Percentiles rank a stretch among this genome's conserved stretches.
phyloP scores from a whole-genome alignment of 1,140 invertebrate genomes.

The Apis cerana region DNA sequence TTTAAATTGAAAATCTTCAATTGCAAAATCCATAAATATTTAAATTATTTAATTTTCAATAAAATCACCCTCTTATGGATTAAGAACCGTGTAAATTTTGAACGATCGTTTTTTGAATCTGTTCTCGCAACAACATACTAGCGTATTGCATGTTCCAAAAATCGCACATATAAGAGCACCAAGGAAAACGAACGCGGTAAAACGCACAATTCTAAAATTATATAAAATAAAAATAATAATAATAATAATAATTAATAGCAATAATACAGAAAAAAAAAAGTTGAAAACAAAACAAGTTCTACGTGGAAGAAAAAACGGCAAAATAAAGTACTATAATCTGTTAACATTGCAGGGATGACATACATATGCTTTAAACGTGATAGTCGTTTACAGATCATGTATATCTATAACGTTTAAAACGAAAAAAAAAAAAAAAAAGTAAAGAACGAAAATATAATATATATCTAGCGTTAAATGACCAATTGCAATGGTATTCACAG shows the following conservation, averaged over 20 bases:
- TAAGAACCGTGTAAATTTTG: neutral
- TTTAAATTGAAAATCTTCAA: neutral
- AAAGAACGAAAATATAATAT: conserved; percentile 36
- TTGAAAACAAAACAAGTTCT: conserved; percentile 37
- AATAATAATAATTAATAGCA: conserved; percentile 27
- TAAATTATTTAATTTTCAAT: neutral
- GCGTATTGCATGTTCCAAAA: neutral
- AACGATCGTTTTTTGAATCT: conserved; percentile 4
- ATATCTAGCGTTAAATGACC: conserved; percentile 40
- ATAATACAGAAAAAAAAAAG: conserved; percentile 22
- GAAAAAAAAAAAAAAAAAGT: conserved; percentile 40
- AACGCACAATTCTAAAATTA: conserved; percentile 42
- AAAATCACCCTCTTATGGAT: neutral
- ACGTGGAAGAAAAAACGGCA: conserved; percentile 41
- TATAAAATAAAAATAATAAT: conserved; percentile 39
- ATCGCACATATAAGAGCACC: conserved; percentile 32
- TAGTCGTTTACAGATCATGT: conserved; percentile 9
- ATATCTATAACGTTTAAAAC: conserved; percentile 49
- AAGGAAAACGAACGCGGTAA: conserved; percentile 50
- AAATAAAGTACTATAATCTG: conserved; percentile 58
- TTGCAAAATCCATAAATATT: neutral
- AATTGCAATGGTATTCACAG: conserved; percentile 39
- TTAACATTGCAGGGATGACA: conserved; percentile 49
- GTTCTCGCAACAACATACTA: neutral
- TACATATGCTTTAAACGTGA: conserved; percentile 30